A percentile compares a stretch with the other conserved stretches of the same genome.
Evolutionary conservation across 2,888 invertebrate species (phyloP).

Genomic region (Cryptus armator): DNA sequence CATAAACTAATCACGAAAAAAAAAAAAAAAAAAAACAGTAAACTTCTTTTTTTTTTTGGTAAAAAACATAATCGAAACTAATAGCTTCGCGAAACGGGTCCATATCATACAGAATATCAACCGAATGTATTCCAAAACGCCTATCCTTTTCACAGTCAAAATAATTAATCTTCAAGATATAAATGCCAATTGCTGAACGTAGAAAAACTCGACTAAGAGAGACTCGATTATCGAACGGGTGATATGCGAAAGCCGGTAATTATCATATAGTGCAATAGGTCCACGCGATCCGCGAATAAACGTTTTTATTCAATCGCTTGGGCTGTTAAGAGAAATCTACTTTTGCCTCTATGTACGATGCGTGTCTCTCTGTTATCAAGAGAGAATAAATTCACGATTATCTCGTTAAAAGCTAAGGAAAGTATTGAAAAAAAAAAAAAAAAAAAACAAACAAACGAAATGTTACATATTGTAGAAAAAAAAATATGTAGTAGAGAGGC

Average conservation of each 20-base stretch:
- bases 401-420: constrained; percentile 60
- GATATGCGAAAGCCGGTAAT: constrained; percentile 43
- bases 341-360: background rate
- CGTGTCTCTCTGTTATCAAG: constrained; percentile 34
- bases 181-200: background rate
- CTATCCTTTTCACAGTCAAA: constrained; percentile 28
- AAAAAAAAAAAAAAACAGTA: background rate
- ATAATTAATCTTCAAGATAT: constrained; percentile 20
- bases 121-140: constrained; percentile 3
- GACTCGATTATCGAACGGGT: background rate
- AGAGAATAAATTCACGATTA: constrained; percentile 52
- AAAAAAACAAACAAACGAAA: background rate
- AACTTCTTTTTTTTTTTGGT: background rate
- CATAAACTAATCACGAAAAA: background rate
- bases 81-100: constrained; percentile 61
- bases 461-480: constrained; percentile 53
- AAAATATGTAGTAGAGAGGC: constrained; percentile 59
- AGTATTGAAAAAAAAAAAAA: constrained; percentile 47
- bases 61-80: constrained; percentile 40
- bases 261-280: constrained; percentile 59
- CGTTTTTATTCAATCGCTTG: constrained; percentile 28
- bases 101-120: constrained; percentile 73
- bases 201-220: constrained; percentile 4
- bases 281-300: constrained; percentile 39
- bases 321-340: constrained; percentile 31